These are phyloP conservation scores for Orestias chungarensis DNA, from an alignment of 2,797 vertebrate species.

Conservation along the genomic window DNA sequence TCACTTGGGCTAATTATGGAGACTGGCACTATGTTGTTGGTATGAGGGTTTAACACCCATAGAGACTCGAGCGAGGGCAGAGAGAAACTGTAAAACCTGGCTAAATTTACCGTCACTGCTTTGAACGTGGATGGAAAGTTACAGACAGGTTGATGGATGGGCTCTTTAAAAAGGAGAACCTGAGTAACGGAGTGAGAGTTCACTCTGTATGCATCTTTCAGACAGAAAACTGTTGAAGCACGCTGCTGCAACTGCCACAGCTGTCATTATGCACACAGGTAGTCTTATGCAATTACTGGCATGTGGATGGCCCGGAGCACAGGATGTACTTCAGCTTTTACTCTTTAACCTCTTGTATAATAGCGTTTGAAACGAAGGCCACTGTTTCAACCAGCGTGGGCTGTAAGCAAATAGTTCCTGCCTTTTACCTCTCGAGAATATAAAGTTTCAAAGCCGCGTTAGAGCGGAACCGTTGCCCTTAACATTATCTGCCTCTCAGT, in stretches of 20 bases:
- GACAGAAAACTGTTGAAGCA: slow-evolving; percentile 2
- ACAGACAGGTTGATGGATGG: slow-evolving; percentile 9
- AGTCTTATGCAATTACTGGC: slow-evolving; percentile 62
- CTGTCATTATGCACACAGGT: slow-evolving; percentile 52
- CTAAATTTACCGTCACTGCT: slow-evolving; percentile 29
- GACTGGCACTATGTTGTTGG: slow-evolving; percentile 60
- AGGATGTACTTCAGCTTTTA: slow-evolving; percentile 52
- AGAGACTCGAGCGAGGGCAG: slow-evolving; percentile 7
- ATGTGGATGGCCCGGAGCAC: slow-evolving; percentile 42
- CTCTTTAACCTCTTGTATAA: slow-evolving; percentile 69
- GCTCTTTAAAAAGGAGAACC: slow-evolving; percentile 4
- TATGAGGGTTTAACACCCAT: slow-evolving; percentile 52
- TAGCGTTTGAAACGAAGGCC: slow-evolving; percentile 53
- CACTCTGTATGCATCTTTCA: slow-evolving; percentile 23
- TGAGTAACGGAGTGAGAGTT: slow-evolving; percentile 25
- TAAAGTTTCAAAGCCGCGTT: background rate
- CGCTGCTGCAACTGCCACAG: slow-evolving; percentile 14
- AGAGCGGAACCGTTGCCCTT: slow-evolving; percentile 1
- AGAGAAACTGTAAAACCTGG: too few relatives aligned
- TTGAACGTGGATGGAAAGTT: background rate
- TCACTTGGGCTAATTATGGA: slow-evolving; percentile 62
- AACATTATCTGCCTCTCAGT: background rate
- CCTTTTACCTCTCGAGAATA: slow-evolving; percentile 37
- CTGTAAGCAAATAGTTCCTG: slow-evolving; percentile 49
- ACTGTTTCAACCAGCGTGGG: slow-evolving; percentile 45